Conservation (phyloP, 2,113 vertebrate genomes). For the Protobothrops mucrosquamatus region DNA sequence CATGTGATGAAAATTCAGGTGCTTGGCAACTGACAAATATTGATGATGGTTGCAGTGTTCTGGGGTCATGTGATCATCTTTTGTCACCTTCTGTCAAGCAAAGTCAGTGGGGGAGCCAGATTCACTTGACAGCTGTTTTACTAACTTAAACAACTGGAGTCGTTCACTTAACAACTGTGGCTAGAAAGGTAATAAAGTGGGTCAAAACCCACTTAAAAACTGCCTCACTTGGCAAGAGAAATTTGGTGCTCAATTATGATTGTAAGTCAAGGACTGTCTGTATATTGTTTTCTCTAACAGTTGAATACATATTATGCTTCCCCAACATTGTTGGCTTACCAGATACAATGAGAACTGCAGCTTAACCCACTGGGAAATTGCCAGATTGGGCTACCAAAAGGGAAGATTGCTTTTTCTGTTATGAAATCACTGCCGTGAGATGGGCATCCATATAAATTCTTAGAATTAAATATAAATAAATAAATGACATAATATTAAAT, state of each 20-base stretch:
- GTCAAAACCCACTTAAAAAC: neutral
- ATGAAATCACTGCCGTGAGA: neutral
- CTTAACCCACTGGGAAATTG: neutral
- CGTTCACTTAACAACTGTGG: neutral
- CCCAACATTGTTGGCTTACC: neutral
- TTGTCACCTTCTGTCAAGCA: neutral
- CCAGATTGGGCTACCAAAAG: neutral
- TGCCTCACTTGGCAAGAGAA: neutral
- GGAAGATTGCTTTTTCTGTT: neutral
- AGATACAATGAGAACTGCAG: neutral
- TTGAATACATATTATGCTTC: neutral
- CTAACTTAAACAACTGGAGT: neutral
- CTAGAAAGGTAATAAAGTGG: neutral
- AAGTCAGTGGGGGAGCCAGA: neutral
- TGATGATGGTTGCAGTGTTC: neutral
- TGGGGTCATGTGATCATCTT: neutral
- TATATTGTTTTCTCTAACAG: neutral
- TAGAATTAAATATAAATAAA: neutral
- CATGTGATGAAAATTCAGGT: neutral
- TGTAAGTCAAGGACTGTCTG: neutral
- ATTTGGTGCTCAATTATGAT: neutral
- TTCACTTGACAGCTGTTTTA: neutral
- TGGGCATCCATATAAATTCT: neutral
- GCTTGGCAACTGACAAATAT: neutral
- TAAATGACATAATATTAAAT: neutral